These are phyloP conservation scores for Cuculus canorus DNA, from an alignment of 2,797 vertebrate genomes.

Conservation along the genomic window DNA sequence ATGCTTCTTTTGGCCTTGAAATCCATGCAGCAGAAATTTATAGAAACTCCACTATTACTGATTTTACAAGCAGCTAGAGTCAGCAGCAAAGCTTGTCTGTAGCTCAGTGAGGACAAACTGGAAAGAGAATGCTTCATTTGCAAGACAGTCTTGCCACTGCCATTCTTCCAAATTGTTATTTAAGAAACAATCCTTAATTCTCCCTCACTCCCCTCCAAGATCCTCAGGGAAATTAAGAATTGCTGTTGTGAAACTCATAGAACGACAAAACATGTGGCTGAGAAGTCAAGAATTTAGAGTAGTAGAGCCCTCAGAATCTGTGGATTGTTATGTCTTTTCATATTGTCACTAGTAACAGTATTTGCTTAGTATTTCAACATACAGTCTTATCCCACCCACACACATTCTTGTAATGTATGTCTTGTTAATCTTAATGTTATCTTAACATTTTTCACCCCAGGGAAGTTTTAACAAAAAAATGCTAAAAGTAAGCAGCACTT, in stretches of 20 bases:
- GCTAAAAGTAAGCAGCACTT: background rate
- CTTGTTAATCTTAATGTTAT: slow-evolving; percentile 52
- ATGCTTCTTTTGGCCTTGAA: background rate
- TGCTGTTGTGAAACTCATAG: background rate
- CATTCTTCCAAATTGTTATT: background rate
- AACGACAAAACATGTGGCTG: background rate
- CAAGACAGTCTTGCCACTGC: background rate
- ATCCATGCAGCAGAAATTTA: background rate
- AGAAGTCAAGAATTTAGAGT: background rate
- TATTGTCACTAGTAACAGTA: background rate
- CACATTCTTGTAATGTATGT: slow-evolving; percentile 43
- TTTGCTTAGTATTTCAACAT: slow-evolving; percentile 39
- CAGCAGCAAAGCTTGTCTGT: background rate
- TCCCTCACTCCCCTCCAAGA: background rate
- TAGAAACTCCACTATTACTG: background rate
- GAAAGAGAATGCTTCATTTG: background rate
- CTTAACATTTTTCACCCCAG: slow-evolving; percentile 16
- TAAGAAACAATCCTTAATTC: background rate
- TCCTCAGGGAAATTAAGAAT: slow-evolving; percentile 2
- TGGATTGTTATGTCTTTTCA: background rate
- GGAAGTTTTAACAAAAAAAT: background rate
- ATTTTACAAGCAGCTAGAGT: background rate
- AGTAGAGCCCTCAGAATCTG: background rate
- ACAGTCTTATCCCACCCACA: background rate
- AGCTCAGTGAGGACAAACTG: background rate